Evolutionary conservation across 2,113 vertebrate genomes (phyloP).

Genomic region (Aspiorhynchus laticeps): DNA sequence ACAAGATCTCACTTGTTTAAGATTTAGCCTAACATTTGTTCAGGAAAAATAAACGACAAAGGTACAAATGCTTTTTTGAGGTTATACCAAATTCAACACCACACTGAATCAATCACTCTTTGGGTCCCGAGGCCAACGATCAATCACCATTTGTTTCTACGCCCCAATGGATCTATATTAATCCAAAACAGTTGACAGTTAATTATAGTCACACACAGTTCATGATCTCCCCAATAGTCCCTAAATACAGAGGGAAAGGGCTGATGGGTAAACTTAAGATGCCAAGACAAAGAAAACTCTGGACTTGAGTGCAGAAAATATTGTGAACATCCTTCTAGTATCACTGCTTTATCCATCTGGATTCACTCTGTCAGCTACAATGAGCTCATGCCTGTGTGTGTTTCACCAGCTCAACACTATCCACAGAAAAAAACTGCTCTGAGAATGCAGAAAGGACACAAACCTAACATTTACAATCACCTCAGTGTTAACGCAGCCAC

Average conservation of each 20-base stretch:
- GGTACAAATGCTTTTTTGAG: conserved; percentile 1
- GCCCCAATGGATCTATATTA: conserved; percentile 30
- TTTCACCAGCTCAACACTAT: conserved; percentile 46
- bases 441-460: conserved; percentile 52
- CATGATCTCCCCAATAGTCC: conserved; percentile 39
- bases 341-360: conserved; percentile 54
- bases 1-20: conserved; percentile 13
- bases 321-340: conserved; percentile 39
- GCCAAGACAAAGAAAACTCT: conserved; percentile 40
- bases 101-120: conserved; percentile 26
- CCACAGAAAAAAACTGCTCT: conserved; percentile 42
- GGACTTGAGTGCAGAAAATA: conserved; percentile 38
- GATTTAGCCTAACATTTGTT: conserved; percentile 34
- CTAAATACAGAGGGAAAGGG: conserved; percentile 19
- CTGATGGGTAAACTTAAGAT: neutral
- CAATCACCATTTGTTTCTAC: conserved; percentile 39
- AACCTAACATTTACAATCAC: conserved; percentile 58
- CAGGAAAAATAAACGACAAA: conserved; percentile 30
- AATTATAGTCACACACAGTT: conserved; percentile 49
- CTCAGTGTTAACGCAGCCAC: conserved; percentile 49
- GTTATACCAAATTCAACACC: conserved; percentile 23
- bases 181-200: conserved; percentile 25
- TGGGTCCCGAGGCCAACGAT: neutral
- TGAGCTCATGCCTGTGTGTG: conserved; percentile 51
- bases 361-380: conserved; percentile 54